Evolutionary conservation across 2,888 invertebrate genomes (phyloP).

Genomic region (Neoscelio sp.): DNA sequence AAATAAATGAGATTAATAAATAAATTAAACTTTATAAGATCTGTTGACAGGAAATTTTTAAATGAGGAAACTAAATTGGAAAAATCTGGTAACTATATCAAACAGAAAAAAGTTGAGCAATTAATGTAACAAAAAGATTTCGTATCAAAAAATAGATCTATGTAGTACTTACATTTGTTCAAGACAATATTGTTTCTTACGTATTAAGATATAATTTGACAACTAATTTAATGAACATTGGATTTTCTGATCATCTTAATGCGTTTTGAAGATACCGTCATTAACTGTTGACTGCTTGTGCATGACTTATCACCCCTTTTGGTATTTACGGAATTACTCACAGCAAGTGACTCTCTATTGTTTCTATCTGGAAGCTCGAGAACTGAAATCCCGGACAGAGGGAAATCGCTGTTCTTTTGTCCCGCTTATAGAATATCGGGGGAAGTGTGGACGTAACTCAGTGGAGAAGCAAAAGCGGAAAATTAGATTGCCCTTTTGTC

Average conservation of each 20-base stretch:
- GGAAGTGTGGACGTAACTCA: conserved; percentile 38
- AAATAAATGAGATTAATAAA: too few species aligned
- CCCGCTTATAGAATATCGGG: conserved; percentile 24
- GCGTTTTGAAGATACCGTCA: conserved; percentile 10
- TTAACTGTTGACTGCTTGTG: conserved; percentile 41
- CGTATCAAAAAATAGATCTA: too few species aligned
- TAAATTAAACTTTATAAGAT: too few species aligned
- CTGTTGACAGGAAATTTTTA: too few species aligned
- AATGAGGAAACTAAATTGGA: too few species aligned
- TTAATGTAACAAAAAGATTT: too few species aligned
- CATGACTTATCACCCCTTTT: conserved; percentile 24
- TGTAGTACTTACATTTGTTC: too few species aligned
- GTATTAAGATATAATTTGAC: too few species aligned
- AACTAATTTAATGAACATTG: background rate
- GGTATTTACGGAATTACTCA: conserved; percentile 56
- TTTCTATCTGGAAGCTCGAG: conserved; percentile 31
- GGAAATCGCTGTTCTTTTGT: conserved; percentile 44
- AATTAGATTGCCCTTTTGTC: conserved; percentile 40
- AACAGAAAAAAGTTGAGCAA: too few species aligned
- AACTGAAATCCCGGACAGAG: conserved; percentile 28
- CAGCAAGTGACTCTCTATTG: conserved; percentile 36
- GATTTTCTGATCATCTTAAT: background rate
- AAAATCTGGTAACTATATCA: too few species aligned
- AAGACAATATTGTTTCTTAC: too few species aligned
- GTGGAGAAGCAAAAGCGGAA: conserved; percentile 19